Evolutionary conservation across 1,140 invertebrate genomes (phyloP).

Genomic region (Drosophila tani): DNA sequence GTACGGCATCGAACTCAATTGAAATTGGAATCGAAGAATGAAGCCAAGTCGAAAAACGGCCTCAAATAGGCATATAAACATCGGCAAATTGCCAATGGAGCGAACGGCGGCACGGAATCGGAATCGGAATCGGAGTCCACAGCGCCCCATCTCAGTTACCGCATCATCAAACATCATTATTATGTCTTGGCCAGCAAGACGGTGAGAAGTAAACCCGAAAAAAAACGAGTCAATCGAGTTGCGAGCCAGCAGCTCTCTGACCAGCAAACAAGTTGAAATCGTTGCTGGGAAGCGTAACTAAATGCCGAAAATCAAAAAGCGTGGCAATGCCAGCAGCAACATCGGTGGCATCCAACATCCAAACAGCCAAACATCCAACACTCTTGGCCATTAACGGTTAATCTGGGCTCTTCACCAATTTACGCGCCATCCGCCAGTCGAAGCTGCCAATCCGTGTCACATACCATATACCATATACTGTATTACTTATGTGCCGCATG

Average conservation of each 20-base stretch:
- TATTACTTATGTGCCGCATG: slow-evolving; percentile 38
- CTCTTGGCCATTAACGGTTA: slow-evolving; percentile 76
- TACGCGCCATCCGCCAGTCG: slow-evolving; percentile 41
- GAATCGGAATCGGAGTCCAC: background rate
- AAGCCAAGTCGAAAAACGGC: slow-evolving; percentile 67
- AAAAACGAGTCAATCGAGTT: slow-evolving; percentile 77
- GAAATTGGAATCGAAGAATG: slow-evolving; percentile 57
- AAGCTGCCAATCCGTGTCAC: slow-evolving; percentile 56
- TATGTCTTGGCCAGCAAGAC: slow-evolving; percentile 47
- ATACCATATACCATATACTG: slow-evolving; percentile 32
- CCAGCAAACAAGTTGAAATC: slow-evolving; percentile 42
- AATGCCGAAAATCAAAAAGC: slow-evolving; percentile 78
- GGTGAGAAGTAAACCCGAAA: slow-evolving; percentile 26
- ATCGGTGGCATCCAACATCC: slow-evolving; percentile 18
- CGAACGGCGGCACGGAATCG: slow-evolving; percentile 33
- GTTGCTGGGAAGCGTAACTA: slow-evolving; percentile 39
- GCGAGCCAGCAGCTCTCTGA: slow-evolving; percentile 1
- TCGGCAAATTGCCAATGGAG: slow-evolving; percentile 63
- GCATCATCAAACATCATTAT: slow-evolving; percentile 67
- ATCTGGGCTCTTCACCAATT: slow-evolving; percentile 64
- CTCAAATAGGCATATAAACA: slow-evolving; percentile 74
- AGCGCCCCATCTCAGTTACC: slow-evolving; percentile 57
- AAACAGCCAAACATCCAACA: slow-evolving; percentile 17
- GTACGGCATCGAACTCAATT: slow-evolving; percentile 55
- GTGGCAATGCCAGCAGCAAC: slow-evolving; percentile 44